Conservation (phyloP, 2,888 invertebrate species). For the Drosophila demipolita region DNA sequence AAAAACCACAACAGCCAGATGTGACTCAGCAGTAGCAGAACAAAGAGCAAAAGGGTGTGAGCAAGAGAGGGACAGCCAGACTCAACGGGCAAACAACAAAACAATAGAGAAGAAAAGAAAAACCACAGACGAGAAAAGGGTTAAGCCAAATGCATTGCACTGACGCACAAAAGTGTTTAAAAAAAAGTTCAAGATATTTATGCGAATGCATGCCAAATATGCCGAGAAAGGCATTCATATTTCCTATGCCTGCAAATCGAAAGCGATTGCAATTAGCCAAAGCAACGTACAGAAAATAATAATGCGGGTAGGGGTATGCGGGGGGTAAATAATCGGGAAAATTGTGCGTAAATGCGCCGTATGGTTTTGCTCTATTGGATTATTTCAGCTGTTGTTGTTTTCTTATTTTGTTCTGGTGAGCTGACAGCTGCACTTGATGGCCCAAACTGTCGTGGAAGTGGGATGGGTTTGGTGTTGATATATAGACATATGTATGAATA, state of each 20-base stretch:
- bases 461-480: constrained; percentile 2
- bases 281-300: constrained; percentile 22
- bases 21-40: constrained; percentile 54
- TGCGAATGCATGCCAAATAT: background rate
- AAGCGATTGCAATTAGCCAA: constrained; percentile 32
- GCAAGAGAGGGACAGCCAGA: constrained; percentile 4
- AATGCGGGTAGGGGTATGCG: constrained; percentile 4
- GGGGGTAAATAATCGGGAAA: constrained; percentile 1
- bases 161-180: background rate
- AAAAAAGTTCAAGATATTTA: background rate
- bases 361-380: constrained; percentile 22
- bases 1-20: constrained; percentile 37
- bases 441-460: constrained; percentile 18
- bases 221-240: background rate
- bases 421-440: constrained; percentile 65
- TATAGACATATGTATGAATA: constrained; percentile 13
- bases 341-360: constrained; percentile 63
- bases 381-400: constrained; percentile 58
- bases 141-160: constrained; percentile 11
- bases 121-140: background rate
- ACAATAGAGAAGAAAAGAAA: constrained; percentile 6
- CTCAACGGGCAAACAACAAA: constrained; percentile 17
- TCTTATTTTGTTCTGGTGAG: background rate
- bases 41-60: constrained; percentile 27
- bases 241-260: constrained; percentile 1